Evolutionary conservation across 2,797 vertebrate genomes (phyloP).

Genomic region (Meriones psammophilus): DNA sequence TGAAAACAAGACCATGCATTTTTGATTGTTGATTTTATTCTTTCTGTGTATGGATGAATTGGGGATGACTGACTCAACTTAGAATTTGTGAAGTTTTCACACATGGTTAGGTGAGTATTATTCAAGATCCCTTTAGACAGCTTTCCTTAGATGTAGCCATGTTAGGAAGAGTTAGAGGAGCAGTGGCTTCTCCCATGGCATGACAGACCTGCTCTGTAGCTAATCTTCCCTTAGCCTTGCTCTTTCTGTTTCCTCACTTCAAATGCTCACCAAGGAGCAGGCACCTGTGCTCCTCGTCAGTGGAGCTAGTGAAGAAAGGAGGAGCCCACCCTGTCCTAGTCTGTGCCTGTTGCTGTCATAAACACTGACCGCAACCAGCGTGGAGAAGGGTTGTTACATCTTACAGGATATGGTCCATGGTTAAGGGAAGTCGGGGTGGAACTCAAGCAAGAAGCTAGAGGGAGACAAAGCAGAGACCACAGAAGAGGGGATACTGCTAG

Average conservation of each 20-base stretch:
- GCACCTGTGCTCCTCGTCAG: background rate
- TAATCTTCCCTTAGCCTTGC: background rate
- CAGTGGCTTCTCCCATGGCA: background rate
- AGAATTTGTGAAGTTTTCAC: background rate
- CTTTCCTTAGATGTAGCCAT: conserved; percentile 11
- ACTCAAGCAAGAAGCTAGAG: background rate
- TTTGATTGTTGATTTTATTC: conserved; percentile 21
- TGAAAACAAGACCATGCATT: conserved; percentile 20
- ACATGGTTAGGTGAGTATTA: background rate
- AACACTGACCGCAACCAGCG: background rate
- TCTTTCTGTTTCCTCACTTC: background rate
- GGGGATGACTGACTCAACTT: background rate
- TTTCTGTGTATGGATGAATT: background rate
- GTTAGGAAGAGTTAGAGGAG: background rate
- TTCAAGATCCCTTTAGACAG: background rate
- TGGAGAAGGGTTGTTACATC: background rate
- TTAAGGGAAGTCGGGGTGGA: too few relatives aligned
- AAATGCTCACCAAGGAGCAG: background rate
- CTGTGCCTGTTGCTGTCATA: background rate
- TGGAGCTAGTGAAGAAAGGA: background rate
- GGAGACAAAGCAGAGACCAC: background rate
- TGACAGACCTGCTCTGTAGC: background rate
- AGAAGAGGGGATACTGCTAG: background rate
- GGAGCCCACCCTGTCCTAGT: background rate
- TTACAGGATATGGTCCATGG: background rate